phyloP scores from a whole-genome alignment of 2,113 vertebrate species.

The Notothenia coriiceps region DNA sequence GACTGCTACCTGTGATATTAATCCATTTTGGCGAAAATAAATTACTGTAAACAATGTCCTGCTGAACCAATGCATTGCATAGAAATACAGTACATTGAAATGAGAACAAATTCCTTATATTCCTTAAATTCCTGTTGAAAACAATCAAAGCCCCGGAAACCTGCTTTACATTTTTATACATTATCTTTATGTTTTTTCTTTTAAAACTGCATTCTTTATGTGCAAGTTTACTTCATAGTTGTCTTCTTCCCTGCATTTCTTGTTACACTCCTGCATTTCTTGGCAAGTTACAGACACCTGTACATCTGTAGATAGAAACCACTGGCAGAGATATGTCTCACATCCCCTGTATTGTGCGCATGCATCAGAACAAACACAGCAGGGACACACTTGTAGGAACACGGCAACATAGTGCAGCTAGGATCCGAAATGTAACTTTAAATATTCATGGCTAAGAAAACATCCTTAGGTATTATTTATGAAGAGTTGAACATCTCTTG shows the following conservation, averaged over 20 bases:
- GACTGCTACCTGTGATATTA: background rate
- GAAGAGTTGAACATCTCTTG: too few relatives aligned
- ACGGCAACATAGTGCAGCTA: too few relatives aligned
- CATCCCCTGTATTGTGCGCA: too few relatives aligned
- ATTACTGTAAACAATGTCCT: too few relatives aligned
- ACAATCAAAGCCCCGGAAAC: background rate
- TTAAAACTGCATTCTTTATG: background rate
- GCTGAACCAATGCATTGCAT: background rate
- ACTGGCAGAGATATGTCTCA: too few relatives aligned
- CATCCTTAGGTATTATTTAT: too few relatives aligned
- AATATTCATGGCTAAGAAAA: too few relatives aligned
- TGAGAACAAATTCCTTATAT: background rate
- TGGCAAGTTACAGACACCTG: background rate
- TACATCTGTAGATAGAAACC: background rate
- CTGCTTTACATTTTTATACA: background rate
- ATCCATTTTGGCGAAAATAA: background rate
- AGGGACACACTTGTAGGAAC: too few relatives aligned
- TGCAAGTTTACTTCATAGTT: background rate
- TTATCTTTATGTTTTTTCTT: background rate
- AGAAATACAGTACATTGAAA: background rate
- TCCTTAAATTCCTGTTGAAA: background rate
- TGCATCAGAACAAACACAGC: too few relatives aligned
- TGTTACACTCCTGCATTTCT: background rate
- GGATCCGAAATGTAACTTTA: too few relatives aligned
- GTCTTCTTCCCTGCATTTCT: background rate